Conservation (phyloP, 2,113 vertebrate genomes). For the Rhagologus leucostigma region DNA sequence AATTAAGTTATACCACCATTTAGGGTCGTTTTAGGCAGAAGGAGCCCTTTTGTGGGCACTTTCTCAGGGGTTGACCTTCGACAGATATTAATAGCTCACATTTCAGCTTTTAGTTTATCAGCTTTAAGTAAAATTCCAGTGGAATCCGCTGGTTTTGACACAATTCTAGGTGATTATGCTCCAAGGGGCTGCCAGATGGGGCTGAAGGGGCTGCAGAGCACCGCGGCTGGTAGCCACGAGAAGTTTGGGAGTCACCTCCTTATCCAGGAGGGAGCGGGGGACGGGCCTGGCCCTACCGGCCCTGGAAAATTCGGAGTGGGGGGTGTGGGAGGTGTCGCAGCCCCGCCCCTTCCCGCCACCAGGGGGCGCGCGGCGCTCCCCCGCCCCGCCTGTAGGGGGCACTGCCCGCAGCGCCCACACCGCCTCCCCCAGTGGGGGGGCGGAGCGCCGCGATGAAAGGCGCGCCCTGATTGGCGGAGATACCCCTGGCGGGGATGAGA, state of each 20-base stretch:
- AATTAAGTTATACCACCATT: neutral
- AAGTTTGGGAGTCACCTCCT: neutral
- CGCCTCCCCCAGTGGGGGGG: neutral
- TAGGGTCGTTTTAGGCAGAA: neutral
- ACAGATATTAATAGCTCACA: neutral
- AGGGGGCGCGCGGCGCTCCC: neutral
- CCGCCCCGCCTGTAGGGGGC: neutral
- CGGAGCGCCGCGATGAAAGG: neutral
- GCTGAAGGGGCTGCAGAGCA: neutral
- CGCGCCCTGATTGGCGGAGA: neutral
- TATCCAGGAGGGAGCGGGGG: rapidly evolving
- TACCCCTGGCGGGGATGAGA: neutral
- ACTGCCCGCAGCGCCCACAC: neutral
- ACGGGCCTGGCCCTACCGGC: rapidly evolving
- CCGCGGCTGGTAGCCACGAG: rapidly evolving
- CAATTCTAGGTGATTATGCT: rapidly evolving
- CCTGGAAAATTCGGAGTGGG: neutral
- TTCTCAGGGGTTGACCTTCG: rapidly evolving
- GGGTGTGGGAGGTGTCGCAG: rapidly evolving
- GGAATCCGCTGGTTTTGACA: neutral
- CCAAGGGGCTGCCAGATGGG: neutral
- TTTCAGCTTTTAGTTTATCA: neutral
- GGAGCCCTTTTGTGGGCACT: neutral
- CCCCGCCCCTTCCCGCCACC: neutral
- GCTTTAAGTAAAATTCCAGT: neutral